Evolutionary conservation across 2,888 invertebrate genomes (phyloP).

Genomic region (Cyclophora punctaria): DNA sequence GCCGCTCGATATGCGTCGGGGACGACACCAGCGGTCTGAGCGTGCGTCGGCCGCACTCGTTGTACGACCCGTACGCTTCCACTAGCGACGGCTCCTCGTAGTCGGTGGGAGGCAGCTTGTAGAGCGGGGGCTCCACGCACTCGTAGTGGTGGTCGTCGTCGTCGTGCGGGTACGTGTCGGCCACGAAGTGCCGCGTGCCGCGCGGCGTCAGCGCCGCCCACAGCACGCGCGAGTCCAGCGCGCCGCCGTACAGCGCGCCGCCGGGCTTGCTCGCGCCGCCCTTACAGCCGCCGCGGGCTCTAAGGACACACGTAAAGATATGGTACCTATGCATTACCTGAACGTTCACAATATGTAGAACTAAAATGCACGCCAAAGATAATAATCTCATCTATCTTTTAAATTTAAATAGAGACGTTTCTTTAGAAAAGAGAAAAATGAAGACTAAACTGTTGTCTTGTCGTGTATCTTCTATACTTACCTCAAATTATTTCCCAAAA

Average conservation of each 20-base stretch:
- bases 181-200: constrained; percentile 85
- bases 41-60: constrained; percentile 62
- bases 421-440: no score
- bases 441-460: no score
- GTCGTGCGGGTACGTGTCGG: constrained; percentile 78
- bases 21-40: constrained; percentile 82
- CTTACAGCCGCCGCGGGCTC: constrained; percentile 71
- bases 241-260: constrained; percentile 61
- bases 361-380: no score
- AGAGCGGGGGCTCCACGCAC: constrained; percentile 77
- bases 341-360: no score
- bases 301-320: constrained; percentile 12
- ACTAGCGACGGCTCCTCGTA: constrained; percentile 86
- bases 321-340: no score
- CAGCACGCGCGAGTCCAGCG: constrained; percentile 80
- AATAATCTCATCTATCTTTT: no score
- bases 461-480: no score
- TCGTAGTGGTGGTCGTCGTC: constrained; percentile 81
- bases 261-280: constrained; percentile 70
- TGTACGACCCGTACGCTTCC: constrained; percentile 79
- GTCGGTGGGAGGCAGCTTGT: constrained; percentile 80
- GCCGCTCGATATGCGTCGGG: constrained; percentile 87
- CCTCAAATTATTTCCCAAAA: no score
- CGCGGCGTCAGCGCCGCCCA: constrained; percentile 91
- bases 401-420: no score